phyloP scores from a whole-genome alignment of 2,888 invertebrate genomes.

The Epinotia ramella region DNA sequence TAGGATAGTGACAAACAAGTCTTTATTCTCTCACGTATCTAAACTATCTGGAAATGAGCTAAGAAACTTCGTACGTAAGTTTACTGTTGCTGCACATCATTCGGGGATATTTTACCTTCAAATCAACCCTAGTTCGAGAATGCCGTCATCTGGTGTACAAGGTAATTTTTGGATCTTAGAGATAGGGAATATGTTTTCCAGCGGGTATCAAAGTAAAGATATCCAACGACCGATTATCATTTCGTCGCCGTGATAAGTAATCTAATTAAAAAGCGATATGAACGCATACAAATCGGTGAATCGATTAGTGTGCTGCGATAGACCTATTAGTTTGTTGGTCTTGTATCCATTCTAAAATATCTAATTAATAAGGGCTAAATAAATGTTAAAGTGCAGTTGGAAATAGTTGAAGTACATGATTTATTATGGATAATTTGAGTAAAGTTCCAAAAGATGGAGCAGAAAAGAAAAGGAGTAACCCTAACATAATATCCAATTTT shows the following conservation, averaged over 20 bases:
- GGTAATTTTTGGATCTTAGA: no score
- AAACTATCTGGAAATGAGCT: no score
- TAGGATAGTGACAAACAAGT: no score
- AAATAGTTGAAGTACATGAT: neutral
- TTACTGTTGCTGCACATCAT: no score
- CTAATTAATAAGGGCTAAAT: neutral
- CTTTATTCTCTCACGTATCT: no score
- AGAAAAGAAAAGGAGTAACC: constrained; percentile 62
- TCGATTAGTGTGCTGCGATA: constrained; percentile 32
- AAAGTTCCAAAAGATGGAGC: constrained; percentile 48
- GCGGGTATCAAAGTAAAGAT: neutral
- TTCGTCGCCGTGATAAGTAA: constrained; percentile 41
- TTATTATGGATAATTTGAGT: constrained; percentile 41
- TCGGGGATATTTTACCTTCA: no score
- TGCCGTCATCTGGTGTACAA: no score
- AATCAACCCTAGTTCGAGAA: no score
- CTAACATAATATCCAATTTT: constrained; percentile 70
- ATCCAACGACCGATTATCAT: constrained; percentile 7
- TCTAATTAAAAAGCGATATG: constrained; percentile 42
- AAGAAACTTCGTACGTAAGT: no score
- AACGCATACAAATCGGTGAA: constrained; percentile 27
- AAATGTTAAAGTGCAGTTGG: constrained; percentile 11
- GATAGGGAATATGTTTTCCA: neutral
- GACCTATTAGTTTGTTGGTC: constrained; percentile 5
- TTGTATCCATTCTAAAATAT: neutral